These are phyloP conservation scores for Clarias pachynema DNA, from an alignment of 2,797 vertebrate genomes.

Conservation along the genomic window DNA sequence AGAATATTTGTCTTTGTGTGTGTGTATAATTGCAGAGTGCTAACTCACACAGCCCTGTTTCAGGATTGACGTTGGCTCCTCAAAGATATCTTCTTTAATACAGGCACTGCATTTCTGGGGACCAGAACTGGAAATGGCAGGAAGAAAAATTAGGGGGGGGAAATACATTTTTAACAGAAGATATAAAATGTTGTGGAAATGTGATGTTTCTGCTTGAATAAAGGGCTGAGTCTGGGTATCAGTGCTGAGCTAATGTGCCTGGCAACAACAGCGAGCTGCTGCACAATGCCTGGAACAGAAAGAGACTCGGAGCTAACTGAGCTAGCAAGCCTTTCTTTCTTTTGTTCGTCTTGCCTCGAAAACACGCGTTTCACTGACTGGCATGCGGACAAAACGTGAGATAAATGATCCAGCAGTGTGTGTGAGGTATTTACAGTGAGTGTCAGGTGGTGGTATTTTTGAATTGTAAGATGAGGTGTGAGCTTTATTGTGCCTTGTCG, in stretches of 20 bases:
- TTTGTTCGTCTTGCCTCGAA: constrained; percentile 20
- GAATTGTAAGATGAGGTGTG: not conserved
- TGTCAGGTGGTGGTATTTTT: not conserved
- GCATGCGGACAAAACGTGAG: not conserved
- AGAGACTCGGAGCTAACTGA: not conserved
- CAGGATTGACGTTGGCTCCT: constrained; percentile 89
- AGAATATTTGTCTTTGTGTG: not conserved
- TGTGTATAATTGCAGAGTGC: too few relatives aligned
- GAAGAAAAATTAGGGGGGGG: not conserved
- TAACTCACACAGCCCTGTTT: constrained; percentile 88
- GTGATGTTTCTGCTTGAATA: not conserved
- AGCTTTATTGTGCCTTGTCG: not conserved
- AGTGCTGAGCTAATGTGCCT: not conserved
- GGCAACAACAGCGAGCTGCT: constrained; percentile 1
- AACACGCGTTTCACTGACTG: not conserved
- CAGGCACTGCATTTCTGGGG: constrained; percentile 93
- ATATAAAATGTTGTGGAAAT: not conserved
- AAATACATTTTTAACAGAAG: not conserved
- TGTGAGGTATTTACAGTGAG: not conserved
- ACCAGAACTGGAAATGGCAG: constrained; percentile 77
- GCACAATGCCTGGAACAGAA: not conserved
- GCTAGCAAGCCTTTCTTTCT: constrained; percentile 6
- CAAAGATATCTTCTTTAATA: constrained; percentile 92
- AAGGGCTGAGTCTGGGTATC: not conserved
- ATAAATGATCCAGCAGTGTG: not conserved